Percentiles rank a stretch among this genome's conserved stretches.
Evolutionary conservation across 2,888 invertebrate genomes (phyloP).

Genomic region (Notodonta ziczac): DNA sequence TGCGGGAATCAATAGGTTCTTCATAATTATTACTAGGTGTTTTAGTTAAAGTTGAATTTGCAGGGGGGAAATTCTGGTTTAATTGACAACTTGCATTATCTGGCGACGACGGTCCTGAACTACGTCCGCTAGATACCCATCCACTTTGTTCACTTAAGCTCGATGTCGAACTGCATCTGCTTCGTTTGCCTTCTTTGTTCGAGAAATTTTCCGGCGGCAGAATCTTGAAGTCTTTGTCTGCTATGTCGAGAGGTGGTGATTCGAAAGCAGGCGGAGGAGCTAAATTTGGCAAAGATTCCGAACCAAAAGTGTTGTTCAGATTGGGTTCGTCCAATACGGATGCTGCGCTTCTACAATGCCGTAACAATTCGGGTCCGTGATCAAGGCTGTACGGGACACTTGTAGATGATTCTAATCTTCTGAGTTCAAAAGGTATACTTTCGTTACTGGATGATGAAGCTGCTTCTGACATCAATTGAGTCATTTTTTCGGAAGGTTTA

Average conservation of each 20-base stretch:
- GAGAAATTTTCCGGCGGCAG: slow-evolving; percentile 78
- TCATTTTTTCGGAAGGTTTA: slow-evolving; percentile 81
- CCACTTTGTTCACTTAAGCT: slow-evolving; percentile 93
- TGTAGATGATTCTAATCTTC: slow-evolving; percentile 83
- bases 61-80: slow-evolving; percentile 74
- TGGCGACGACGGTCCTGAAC: slow-evolving; percentile 86
- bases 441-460: slow-evolving; percentile 86
- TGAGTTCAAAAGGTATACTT: slow-evolving; percentile 78
- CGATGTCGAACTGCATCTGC: slow-evolving; percentile 85
- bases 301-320: slow-evolving; percentile 80
- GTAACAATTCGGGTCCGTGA: slow-evolving; percentile 75
- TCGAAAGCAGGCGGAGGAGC: slow-evolving; percentile 86
- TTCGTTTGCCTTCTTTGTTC: slow-evolving; percentile 72
- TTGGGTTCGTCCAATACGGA: slow-evolving; percentile 85
- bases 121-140: slow-evolving; percentile 92
- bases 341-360: slow-evolving; percentile 84
- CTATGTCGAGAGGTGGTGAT: slow-evolving; percentile 80
- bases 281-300: slow-evolving; percentile 90
- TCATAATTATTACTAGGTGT: slow-evolving; percentile 56
- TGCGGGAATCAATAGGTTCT: slow-evolving; percentile 47
- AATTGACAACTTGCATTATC: slow-evolving; percentile 83
- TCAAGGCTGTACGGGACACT: slow-evolving; percentile 87
- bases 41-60: slow-evolving; percentile 58
- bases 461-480: slow-evolving; percentile 81
- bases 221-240: slow-evolving; percentile 80